Base-by-base conservation (phyloP, 2,888 invertebrate genomes). In the Oscheius sp. region DNA sequence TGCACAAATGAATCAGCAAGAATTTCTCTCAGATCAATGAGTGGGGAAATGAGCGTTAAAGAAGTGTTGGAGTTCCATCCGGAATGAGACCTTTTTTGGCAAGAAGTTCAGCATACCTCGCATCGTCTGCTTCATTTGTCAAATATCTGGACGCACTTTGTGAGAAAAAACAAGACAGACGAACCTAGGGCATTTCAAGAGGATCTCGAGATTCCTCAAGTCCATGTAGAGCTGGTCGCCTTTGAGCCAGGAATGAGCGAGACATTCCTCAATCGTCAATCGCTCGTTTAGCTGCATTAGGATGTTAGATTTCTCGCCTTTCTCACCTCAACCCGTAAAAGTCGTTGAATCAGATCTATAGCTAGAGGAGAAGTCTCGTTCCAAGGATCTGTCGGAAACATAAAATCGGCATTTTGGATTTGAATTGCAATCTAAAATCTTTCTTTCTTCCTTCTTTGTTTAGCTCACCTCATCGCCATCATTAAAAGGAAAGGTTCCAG, bases 351-450 rank as follows among this genome's bases (percentile, higher is more conserved):
- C 80, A 98, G 90, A 89, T 97, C 96, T 87, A 96, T 94, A 72
- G 96, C 94, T 88, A 93, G 92, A 53, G 91, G 91, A 29, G 96
- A 96, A 86, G 97, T 95, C 88, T 95, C 94, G 86, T 93, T 92
- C 97, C 97, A 98, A 0, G 96, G 96, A 88, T 92, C 92, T n/a
- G 94, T 92, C 45, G 98, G 98, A 90, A 97, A 98, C 97, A 98
- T 98, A 88, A 98, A 98, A 65, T 95, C 95, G 25, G 97, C 97
- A 90, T 98, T 98, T 89, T 96, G 96, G 81, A 98, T 98, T 89
- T 98, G 98, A 88, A 97, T 96, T 88, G 94, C 93, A 85, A 98
- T 97, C 88, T 98, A 96, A 89, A 74, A 70, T 2, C 23, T 15
- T 37, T 6, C 23, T 1, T 17, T 55, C 10, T 23, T 27, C 10